Evolutionary conservation across 35 echinoderm and acorn worm genomes (phyloP).

Genomic region (Anneissia japonica): DNA sequence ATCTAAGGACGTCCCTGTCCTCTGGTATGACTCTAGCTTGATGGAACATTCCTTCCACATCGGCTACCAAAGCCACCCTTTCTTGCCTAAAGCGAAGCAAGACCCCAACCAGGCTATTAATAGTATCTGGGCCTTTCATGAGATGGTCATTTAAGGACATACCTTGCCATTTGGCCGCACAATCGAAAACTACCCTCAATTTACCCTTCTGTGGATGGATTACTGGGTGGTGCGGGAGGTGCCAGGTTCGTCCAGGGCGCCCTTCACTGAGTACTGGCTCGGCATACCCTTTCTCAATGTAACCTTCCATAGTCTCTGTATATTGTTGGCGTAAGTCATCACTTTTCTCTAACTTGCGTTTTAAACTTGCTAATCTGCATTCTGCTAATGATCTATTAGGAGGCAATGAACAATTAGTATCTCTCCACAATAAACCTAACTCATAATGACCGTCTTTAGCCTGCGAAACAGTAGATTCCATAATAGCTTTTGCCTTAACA

Average conservation of each 20-base stretch:
- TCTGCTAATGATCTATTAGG: conserved; percentile 10
- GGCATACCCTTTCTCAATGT: conserved; percentile 18
- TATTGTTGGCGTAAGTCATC: conserved; percentile 5
- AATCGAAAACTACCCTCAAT: conserved; percentile 31
- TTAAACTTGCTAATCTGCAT: not conserved
- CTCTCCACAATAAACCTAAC: conserved; percentile 25
- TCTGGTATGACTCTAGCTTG: conserved; percentile 18
- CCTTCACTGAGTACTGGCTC: not conserved
- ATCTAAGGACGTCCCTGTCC: conserved; percentile 35
- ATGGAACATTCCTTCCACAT: conserved; percentile 28
- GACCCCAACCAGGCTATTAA: conserved; percentile 14
- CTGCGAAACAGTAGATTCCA: conserved; percentile 8
- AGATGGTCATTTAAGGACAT: conserved; percentile 28
- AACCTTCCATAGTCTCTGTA: conserved; percentile 21
- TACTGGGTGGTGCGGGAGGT: conserved; percentile 32
- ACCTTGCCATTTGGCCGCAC: conserved; percentile 34
- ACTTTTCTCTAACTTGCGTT: conserved; percentile 21
- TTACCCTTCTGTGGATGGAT: conserved; percentile 34
- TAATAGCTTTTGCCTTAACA: conserved; percentile 14
- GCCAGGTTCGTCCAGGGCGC: not conserved
- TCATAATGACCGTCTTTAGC: conserved; percentile 23
- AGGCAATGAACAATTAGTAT: conserved; percentile 5
- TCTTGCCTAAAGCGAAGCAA: conserved; percentile 36
- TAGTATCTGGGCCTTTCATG: conserved; percentile 19
- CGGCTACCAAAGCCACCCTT: conserved; percentile 23